Conservation (phyloP, 2,888 invertebrate genomes). For the Entomobrya multifasciata region DNA sequence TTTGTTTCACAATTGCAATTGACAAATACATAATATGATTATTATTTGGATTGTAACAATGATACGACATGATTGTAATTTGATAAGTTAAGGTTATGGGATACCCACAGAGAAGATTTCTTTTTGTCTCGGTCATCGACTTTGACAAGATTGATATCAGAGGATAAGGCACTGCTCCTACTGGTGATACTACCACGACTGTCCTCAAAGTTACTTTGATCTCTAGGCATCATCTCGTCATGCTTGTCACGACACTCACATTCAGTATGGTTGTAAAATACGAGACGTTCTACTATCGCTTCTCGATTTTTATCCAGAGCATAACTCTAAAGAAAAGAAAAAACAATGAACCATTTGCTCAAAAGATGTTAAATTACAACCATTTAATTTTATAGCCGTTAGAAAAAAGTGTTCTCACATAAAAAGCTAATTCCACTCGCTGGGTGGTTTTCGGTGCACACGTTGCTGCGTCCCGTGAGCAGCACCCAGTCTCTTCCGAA, state of each 20-base stretch:
- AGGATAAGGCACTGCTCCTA: no score
- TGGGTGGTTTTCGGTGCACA: conserved; percentile 90
- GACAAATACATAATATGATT: not conserved
- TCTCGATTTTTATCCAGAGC: conserved; percentile 74
- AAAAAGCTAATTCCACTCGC: conserved; percentile 88
- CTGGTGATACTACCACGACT: no score
- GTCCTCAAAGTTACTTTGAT: conserved; percentile 46
- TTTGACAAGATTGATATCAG: conserved; percentile 3
- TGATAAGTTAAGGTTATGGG: conserved; percentile 8
- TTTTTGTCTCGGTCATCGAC: conserved; percentile 38
- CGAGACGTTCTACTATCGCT: conserved; percentile 84
- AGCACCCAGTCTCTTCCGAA: conserved; percentile 93
- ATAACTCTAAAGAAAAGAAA: conserved; percentile 69
- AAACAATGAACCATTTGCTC: conserved; percentile 53
- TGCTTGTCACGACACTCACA: conserved; percentile 85
- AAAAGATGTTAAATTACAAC: conserved; percentile 27
- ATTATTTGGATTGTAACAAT: not conserved
- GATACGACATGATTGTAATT: not conserved
- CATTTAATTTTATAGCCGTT: not conserved
- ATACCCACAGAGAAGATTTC: conserved; percentile 27
- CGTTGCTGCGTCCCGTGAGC: conserved; percentile 85
- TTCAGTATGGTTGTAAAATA: conserved; percentile 89
- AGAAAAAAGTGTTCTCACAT: conserved; percentile 85
- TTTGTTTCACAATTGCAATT: not conserved
- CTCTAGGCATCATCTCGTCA: conserved; percentile 80